Percentiles rank a stretch among this genome's conserved stretches.
Evolutionary conservation across 2,797 vertebrate genomes (phyloP).

Genomic region (Spinus olivaceus): DNA sequence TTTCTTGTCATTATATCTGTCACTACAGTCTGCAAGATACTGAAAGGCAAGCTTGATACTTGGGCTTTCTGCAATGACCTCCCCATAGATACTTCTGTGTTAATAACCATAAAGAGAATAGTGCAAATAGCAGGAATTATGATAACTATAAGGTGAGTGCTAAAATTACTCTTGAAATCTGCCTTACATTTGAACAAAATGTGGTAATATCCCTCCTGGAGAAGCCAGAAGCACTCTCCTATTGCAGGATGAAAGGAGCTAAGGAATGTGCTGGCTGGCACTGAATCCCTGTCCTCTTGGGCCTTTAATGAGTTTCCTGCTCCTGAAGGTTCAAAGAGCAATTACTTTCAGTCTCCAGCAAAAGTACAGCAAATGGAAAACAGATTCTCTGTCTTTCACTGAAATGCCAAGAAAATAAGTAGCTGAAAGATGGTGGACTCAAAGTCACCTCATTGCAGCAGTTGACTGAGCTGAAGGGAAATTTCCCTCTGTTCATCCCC

Average conservation of each 20-base stretch:
- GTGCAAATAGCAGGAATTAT: neutral
- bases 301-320: conserved; percentile 75
- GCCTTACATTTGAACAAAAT: conserved; percentile 33
- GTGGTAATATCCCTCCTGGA: conserved; percentile 9
- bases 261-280: conserved; percentile 72
- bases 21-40: neutral
- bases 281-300: conserved; percentile 59
- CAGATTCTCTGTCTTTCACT: conserved; percentile 67
- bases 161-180: conserved; percentile 42
- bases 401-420: conserved; percentile 57
- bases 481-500: neutral
- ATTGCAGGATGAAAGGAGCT: conserved; percentile 66
- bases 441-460: neutral
- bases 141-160: conserved; percentile 13
- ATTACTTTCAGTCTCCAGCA: conserved; percentile 67
- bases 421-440: conserved; percentile 51
- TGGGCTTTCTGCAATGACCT: neutral
- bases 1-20: neutral
- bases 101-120: neutral
- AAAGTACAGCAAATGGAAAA: conserved; percentile 79
- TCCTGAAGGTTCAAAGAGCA: conserved; percentile 75
- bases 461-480: neutral
- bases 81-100: neutral
- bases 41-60: neutral
- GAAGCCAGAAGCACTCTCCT: conserved; percentile 34